Conservation (phyloP, 2,888 invertebrate genomes). For the Proisotoma minuta region DNA sequence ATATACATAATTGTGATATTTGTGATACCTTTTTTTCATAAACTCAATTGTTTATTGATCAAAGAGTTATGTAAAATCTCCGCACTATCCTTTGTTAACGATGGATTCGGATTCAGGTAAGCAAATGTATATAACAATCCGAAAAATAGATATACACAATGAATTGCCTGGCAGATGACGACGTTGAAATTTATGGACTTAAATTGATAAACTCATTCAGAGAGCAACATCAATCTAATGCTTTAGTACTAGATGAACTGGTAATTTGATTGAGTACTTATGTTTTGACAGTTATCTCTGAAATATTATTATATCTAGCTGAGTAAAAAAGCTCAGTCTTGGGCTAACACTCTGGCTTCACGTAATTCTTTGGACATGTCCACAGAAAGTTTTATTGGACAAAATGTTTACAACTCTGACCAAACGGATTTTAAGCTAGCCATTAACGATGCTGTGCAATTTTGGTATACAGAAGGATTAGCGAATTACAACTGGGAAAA, state of each 20-base stretch:
- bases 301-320: conserved; percentile 11
- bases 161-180: too few species aligned
- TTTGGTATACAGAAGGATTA: conserved; percentile 30
- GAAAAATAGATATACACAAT: too few species aligned
- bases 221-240: conserved; percentile 22
- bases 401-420: conserved; percentile 27
- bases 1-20: too few species aligned
- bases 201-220: conserved; percentile 27
- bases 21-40: background rate
- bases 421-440: conserved; percentile 14
- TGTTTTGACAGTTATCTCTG: background rate
- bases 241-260: conserved; percentile 19
- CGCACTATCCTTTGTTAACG: conserved; percentile 9
- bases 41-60: background rate
- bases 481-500: conserved; percentile 25
- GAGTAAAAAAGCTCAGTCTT: conserved; percentile 18
- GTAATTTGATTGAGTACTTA: background rate
- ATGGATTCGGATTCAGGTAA: too few species aligned
- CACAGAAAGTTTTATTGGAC: conserved; percentile 15
- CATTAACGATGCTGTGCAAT: conserved; percentile 29
- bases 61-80: conserved; percentile 16
- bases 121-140: too few species aligned
- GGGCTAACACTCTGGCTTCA: conserved; percentile 16
- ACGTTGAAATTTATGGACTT: conserved; percentile 16
- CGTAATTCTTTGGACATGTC: conserved; percentile 22